These are phyloP conservation scores for Aspidoscelis tigris DNA, from an alignment of 2,113 vertebrate species.

Conservation along the genomic window DNA sequence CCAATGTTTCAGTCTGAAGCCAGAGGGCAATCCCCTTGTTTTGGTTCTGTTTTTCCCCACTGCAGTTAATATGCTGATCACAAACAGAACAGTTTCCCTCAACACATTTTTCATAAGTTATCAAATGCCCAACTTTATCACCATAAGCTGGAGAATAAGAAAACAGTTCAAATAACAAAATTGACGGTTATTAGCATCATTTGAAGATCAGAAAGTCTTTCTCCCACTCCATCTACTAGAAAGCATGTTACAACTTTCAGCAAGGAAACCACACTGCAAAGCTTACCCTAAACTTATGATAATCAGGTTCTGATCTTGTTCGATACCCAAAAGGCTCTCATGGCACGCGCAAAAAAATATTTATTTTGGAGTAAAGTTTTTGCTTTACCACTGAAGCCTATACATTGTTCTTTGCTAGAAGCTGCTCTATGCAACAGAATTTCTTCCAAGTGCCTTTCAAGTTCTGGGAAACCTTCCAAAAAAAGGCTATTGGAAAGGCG, in stretches of 20 bases:
- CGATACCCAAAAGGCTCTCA: background rate
- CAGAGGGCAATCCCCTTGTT: slow-evolving; percentile 34
- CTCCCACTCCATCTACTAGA: background rate
- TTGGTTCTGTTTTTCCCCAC: slow-evolving; percentile 54
- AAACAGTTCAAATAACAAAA: slow-evolving; percentile 36
- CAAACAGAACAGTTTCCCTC: slow-evolving; percentile 41
- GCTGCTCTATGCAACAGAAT: too few species aligned
- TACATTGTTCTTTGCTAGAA: too few species aligned
- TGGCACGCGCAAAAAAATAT: background rate
- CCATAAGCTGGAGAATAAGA: slow-evolving; percentile 60
- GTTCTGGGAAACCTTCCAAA: too few species aligned
- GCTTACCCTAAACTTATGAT: background rate
- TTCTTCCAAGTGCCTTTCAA: too few species aligned
- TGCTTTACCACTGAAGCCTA: too few species aligned
- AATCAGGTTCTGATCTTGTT: background rate
- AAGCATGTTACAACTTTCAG: background rate
- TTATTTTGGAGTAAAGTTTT: background rate
- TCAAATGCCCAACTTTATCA: slow-evolving; percentile 48
- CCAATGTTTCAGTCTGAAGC: slow-evolving; percentile 49
- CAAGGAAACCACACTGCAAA: too few species aligned
- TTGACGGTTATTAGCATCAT: background rate
- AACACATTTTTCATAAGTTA: slow-evolving; percentile 40
- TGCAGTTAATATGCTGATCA: slow-evolving; percentile 48
- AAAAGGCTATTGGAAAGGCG: too few species aligned
- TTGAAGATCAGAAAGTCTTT: background rate